Base-by-base conservation (phyloP, 2,888 invertebrate genomes). In the Stenotaenia linearis region DNA sequence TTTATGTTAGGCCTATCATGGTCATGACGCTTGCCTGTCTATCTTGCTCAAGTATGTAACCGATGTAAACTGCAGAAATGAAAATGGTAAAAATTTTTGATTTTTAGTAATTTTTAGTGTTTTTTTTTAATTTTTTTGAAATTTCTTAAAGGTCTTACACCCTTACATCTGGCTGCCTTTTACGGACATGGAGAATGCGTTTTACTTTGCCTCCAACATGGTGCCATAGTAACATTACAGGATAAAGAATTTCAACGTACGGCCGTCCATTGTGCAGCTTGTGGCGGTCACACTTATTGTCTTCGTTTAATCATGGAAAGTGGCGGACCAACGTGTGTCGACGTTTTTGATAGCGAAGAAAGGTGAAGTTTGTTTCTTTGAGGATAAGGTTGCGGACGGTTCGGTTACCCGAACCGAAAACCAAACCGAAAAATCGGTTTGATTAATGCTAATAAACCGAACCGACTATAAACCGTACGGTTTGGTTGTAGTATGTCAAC, bases 131-230 rank as follows among this genome's bases (percentile, higher is more conserved):
- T n/a, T n/a, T n/a, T n/a, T n/a, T n/a, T n/a, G n/a, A n/a, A n/a
- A n/a, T n/a, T n/a, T n/a, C n/a, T n/a, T n/a, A n/a, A n/a, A n/a
- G n/a, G n/a, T n/a, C n/a, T n/a, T n/a, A n/a, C 91, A 1, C 89
- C 91, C 23, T 84, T 91, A 75, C 89, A 91, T 82, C 83, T 90
- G 74, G 90, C 90, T 0, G 88, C 90, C 35, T 88, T 89, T 82
- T 84, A 87, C 81, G 90, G 90, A 5, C 89, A 90, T 83, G 85
- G 87, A 2, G 87, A 89, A 75, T 89, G 90, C 84, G 89, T 90
- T 69, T 88, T 89, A 82, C 85, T 89, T 78, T 84, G 91, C 78
- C 84, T 91, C 77, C 85, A 88, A 37, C 88, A 88, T 82, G 90
- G 90, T 40, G 90, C 90, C 75, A 88, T 87, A 78, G 89, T 90